phyloP scores from a whole-genome alignment of 2,888 invertebrate genomes.

The Petrophora chlorosata region DNA sequence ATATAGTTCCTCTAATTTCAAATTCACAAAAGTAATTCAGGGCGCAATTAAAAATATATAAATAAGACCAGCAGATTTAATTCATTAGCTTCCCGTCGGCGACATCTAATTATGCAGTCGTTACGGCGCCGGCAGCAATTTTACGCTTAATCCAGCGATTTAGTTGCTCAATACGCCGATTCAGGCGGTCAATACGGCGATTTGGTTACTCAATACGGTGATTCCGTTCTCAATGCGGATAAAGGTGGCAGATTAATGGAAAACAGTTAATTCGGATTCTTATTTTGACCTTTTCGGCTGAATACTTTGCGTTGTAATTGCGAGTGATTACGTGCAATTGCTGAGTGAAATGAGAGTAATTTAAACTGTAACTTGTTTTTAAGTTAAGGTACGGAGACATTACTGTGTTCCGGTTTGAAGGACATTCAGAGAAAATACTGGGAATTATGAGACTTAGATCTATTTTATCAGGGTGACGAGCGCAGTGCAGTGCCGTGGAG shows the following conservation, averaged over 20 bases:
- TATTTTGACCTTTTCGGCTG: slow-evolving; percentile 19
- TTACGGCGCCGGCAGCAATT: slow-evolving; percentile 46
- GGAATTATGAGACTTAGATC: no score
- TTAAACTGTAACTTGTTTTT: no score
- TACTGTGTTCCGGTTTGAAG: no score
- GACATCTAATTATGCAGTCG: slow-evolving; percentile 50
- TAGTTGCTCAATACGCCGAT: neutral
- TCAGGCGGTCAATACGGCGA: neutral
- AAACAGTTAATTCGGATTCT: slow-evolving; percentile 19
- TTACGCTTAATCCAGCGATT: slow-evolving; percentile 46
- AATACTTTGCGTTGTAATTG: slow-evolving; percentile 14
- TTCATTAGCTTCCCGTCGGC: slow-evolving; percentile 28
- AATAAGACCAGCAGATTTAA: no score
- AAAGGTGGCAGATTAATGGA: slow-evolving; percentile 22
- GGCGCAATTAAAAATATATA: no score
- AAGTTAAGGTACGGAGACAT: no score
- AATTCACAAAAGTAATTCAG: no score
- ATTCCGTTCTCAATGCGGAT: slow-evolving; percentile 8
- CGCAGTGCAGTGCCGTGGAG: no score
- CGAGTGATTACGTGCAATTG: slow-evolving; percentile 11
- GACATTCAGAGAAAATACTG: no score
- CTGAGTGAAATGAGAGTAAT: no score
- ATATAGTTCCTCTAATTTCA: no score
- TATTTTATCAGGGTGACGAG: no score
- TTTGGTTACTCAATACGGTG: slow-evolving; percentile 10